Evolutionary conservation across 53 echinoderm and acorn worm species (phyloP).

Genomic region (Paelopatides confundens): DNA sequence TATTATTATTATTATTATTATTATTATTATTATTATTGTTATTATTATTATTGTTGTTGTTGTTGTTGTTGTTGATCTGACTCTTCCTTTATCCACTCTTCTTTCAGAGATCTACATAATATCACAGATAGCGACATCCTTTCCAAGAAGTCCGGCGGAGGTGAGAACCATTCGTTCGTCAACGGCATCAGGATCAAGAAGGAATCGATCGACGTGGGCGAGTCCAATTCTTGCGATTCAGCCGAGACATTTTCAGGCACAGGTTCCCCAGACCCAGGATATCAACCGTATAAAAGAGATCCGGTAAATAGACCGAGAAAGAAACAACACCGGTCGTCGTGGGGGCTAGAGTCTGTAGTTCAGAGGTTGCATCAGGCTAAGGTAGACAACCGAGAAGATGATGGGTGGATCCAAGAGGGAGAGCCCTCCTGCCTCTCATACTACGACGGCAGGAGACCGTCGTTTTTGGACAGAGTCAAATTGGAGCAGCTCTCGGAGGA

Average conservation of each 20-base stretch:
- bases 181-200: constrained; percentile 19
- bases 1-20: no score
- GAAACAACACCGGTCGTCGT: neutral
- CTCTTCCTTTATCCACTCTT: neutral
- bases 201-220: neutral
- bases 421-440: neutral
- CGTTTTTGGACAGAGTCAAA: neutral
- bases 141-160: neutral
- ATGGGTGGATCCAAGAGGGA: constrained; percentile 10
- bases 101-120: neutral
- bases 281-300: neutral
- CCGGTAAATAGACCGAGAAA: neutral
- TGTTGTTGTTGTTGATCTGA: no score
- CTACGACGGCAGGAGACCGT: neutral
- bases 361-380: constrained; percentile 44
- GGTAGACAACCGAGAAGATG: constrained; percentile 20
- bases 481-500: neutral
- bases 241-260: constrained; percentile 3
- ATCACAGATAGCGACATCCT: neutral
- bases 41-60: no score
- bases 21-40: no score
- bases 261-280: constrained; percentile 15
- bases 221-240: constrained; percentile 8
- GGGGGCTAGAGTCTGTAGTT: constrained; percentile 40
- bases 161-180: neutral